phyloP scores from a whole-genome alignment of 2,113 vertebrate species.

The Erpornis zantholeuca region DNA sequence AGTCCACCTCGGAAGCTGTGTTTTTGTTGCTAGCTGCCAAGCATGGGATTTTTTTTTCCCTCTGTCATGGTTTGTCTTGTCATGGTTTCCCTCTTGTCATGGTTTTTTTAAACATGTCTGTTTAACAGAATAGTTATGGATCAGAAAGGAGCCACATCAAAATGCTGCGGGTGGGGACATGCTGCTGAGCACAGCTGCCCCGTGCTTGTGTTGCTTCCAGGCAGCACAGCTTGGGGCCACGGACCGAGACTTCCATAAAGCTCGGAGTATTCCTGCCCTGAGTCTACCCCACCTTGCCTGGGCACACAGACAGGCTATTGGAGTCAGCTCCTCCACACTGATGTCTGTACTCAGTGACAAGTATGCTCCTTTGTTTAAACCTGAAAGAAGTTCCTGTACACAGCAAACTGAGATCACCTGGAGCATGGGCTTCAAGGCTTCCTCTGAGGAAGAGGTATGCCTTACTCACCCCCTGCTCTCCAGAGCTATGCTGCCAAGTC shows the following conservation, averaged over 20 bases:
- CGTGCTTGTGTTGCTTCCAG: neutral
- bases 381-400: neutral
- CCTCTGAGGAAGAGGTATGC: neutral
- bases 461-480: neutral
- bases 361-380: neutral
- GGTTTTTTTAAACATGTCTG: too few relatives aligned
- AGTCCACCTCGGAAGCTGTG: neutral
- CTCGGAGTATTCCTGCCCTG: neutral
- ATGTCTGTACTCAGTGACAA: neutral
- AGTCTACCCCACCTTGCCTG: neutral
- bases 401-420: neutral
- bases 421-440: accelerated
- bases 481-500: neutral
- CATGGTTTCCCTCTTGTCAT: too few relatives aligned
- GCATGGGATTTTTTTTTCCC: neutral
- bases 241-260: neutral
- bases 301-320: neutral
- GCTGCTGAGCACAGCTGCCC: neutral
- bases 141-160: neutral
- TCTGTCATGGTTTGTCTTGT: too few relatives aligned
- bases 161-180: neutral
- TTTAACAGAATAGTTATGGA: neutral
- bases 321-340: neutral
- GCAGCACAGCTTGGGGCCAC: neutral
- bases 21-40: neutral